Percentiles rank a stretch among this genome's conserved stretches.
Conservation (phyloP, 2,888 invertebrate genomes). For the Ephialtes manifestator region DNA sequence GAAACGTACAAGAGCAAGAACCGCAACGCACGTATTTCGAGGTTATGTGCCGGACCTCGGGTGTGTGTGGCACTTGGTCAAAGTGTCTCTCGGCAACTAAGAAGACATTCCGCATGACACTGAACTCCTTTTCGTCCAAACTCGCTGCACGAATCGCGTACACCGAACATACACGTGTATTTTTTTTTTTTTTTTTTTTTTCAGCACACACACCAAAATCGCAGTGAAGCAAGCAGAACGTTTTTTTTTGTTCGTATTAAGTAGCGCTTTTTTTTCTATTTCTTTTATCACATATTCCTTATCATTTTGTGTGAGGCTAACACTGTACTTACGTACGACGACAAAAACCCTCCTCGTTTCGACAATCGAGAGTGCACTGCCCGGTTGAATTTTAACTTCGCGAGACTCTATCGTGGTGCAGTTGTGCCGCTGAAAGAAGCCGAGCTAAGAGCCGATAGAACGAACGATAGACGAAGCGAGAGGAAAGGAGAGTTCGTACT, state of each 20-base stretch:
- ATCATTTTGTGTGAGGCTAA: not conserved
- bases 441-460: constrained; percentile 7
- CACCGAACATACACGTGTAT: constrained; percentile 3
- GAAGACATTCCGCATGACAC: constrained; percentile 33
- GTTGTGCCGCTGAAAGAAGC: constrained; percentile 26
- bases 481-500: constrained; percentile 6
- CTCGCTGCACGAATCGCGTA: not conserved
- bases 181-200: not conserved
- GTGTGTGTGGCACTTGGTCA: constrained; percentile 35
- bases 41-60: constrained; percentile 28
- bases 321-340: not conserved
- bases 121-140: constrained; percentile 7
- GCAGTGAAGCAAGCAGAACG: not conserved
- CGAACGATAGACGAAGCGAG: not conserved
- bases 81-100: constrained; percentile 33
- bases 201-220: not conserved
- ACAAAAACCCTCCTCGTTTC: not conserved
- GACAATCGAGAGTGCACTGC: constrained; percentile 76
- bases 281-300: not conserved
- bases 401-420: constrained; percentile 48
- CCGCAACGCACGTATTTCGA: constrained; percentile 35
- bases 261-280: not conserved
- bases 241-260: not conserved
- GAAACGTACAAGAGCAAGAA: not conserved
- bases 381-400: constrained; percentile 77